Percentiles rank a stretch among this genome's conserved stretches.
Evolutionary conservation across 2,888 invertebrate species (phyloP).

Genomic region (Agrotis ipsilon): DNA sequence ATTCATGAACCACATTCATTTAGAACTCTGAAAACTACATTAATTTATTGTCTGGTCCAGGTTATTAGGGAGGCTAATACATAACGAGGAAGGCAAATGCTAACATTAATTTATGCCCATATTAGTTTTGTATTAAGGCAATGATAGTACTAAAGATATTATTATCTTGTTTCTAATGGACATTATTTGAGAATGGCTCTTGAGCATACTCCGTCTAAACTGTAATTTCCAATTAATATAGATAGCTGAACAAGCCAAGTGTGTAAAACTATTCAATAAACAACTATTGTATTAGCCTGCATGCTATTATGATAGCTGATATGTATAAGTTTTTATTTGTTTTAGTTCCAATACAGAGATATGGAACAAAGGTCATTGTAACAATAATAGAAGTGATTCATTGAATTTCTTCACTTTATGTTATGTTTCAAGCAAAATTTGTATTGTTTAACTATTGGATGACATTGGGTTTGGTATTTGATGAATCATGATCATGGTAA

Average conservation of each 20-base stretch:
- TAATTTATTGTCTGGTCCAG: neutral
- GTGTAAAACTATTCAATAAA: constrained; percentile 41
- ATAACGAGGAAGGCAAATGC: neutral
- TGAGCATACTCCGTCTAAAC: constrained; percentile 4
- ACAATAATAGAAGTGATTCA: constrained; percentile 44
- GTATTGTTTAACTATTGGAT: neutral
- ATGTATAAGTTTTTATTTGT: constrained; percentile 56
- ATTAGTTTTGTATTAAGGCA: neutral
- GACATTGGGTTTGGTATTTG: neutral
- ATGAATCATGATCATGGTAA: neutral
- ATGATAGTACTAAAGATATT: neutral
- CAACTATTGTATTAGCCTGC: constrained; percentile 53
- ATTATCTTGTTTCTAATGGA: neutral
- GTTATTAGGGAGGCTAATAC: neutral
- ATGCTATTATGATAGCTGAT: constrained; percentile 22
- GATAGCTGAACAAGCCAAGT: constrained; percentile 5
- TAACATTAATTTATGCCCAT: no score
- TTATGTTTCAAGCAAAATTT: constrained; percentile 11
- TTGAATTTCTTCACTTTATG: constrained; percentile 36
- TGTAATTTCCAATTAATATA: constrained; percentile 4
- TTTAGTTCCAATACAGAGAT: constrained; percentile 52
- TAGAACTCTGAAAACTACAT: neutral
- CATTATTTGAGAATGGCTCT: constrained; percentile 6
- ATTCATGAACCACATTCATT: neutral
- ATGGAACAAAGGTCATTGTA: constrained; percentile 57